Percentiles rank a stretch among this genome's conserved stretches.
Conservation (phyloP, 2,888 invertebrate genomes). For the Morpho achilles region DNA sequence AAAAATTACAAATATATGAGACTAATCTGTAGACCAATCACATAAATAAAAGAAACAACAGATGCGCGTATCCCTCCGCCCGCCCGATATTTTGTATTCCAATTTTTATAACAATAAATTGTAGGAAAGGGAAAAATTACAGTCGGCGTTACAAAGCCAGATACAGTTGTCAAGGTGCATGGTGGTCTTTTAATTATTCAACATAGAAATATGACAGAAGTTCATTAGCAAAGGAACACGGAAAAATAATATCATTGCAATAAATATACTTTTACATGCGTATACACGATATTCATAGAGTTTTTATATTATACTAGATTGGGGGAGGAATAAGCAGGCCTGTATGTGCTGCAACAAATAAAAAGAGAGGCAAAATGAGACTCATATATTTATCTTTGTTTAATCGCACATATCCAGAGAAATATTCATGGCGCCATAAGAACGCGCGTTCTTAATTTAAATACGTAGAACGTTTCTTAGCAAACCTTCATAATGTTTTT, state of each 20-base stretch:
- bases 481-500: too few relatives aligned
- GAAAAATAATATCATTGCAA: constrained; percentile 46
- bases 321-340: too few relatives aligned
- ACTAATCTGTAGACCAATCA: constrained; percentile 61
- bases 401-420: too few relatives aligned
- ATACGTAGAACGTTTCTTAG: too few relatives aligned
- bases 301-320: too few relatives aligned
- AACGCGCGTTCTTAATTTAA: too few relatives aligned
- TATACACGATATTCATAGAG: constrained; percentile 28
- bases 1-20: constrained; percentile 53
- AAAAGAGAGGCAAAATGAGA: too few relatives aligned
- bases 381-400: too few relatives aligned
- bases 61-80: constrained; percentile 53
- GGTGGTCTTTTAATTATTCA: constrained; percentile 70
- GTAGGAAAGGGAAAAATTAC: constrained; percentile 47
- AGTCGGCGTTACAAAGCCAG: constrained; percentile 63
- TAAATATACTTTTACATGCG: constrained; percentile 52
- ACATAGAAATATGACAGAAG: constrained; percentile 67
- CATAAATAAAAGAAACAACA: constrained; percentile 71
- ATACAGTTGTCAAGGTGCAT: constrained; percentile 60
- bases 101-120: constrained; percentile 69
- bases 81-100: constrained; percentile 50
- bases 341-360: too few relatives aligned
- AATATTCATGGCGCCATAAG: too few relatives aligned
- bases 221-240: constrained; percentile 49